phyloP scores from a whole-genome alignment of 2,797 vertebrate species.

The Syncerus caffer region DNA sequence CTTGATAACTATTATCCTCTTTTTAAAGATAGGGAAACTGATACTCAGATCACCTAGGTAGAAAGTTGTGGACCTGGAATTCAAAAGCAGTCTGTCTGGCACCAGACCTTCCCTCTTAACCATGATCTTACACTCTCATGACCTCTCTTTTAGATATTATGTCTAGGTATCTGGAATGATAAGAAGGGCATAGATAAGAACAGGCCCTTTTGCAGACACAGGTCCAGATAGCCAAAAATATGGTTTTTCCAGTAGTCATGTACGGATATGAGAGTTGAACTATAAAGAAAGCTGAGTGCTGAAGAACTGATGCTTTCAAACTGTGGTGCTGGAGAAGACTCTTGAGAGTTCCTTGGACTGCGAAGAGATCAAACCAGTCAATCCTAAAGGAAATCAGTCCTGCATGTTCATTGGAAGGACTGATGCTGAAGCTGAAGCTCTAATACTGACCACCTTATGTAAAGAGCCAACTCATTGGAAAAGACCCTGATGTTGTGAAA shows the following conservation, averaged over 20 bases:
- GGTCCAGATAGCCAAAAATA: not conserved
- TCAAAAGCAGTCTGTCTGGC: not conserved
- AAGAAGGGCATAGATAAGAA: not conserved
- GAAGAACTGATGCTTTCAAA: not conserved
- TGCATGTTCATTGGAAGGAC: not conserved
- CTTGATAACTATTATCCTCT: not conserved
- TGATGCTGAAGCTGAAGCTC: not conserved
- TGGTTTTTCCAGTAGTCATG: not conserved
- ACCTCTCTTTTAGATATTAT: not conserved
- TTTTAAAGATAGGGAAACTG: not conserved
- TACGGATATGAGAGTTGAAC: not conserved
- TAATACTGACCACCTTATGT: not conserved
- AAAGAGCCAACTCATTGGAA: not conserved
- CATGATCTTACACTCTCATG: not conserved
- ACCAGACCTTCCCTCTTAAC: not conserved
- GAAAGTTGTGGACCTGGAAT: not conserved
- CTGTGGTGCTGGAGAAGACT: not conserved
- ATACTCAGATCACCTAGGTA: not conserved
- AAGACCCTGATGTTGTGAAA: not conserved
- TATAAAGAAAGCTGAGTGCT: not conserved
- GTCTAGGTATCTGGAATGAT: not conserved
- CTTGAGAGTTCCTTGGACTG: not conserved
- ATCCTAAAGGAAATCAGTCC: not conserved
- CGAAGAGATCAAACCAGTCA: not conserved
- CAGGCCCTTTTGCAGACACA: not conserved